These are phyloP conservation scores for Cheilinus undulatus DNA, from an alignment of 2,113 vertebrate genomes.

Conservation along the genomic window DNA sequence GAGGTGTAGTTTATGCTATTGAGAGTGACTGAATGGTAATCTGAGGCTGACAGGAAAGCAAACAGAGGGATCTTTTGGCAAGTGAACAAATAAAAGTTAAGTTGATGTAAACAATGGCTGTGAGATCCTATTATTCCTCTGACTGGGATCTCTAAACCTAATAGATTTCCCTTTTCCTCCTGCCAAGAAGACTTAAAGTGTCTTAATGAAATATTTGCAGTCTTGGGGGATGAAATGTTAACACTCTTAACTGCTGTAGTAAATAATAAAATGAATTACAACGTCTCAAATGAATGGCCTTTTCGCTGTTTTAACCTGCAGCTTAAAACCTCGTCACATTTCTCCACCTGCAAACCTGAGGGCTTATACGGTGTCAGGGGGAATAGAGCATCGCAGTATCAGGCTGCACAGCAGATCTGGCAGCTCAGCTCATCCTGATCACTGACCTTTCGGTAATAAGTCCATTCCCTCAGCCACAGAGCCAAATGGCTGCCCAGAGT, in stretches of 20 bases:
- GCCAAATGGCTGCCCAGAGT: slow-evolving; percentile 57
- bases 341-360: slow-evolving; percentile 36
- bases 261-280: slow-evolving; percentile 31
- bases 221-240: slow-evolving; percentile 32
- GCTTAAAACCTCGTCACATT: slow-evolving; percentile 6
- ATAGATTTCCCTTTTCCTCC: slow-evolving; percentile 44
- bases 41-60: slow-evolving; percentile 48
- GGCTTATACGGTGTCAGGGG: slow-evolving; percentile 24
- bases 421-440: slow-evolving; percentile 44
- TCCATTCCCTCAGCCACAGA: slow-evolving; percentile 31
- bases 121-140: slow-evolving; percentile 52
- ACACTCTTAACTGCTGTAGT: slow-evolving; percentile 29
- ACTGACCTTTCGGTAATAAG: slow-evolving; percentile 67
- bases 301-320: slow-evolving; percentile 17
- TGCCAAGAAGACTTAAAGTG: slow-evolving; percentile 42
- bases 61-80: slow-evolving; percentile 64
- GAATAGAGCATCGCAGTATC: slow-evolving; percentile 11
- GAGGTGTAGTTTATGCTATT: slow-evolving; percentile 30
- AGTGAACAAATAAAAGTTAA: slow-evolving; percentile 58
- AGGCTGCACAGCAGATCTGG: slow-evolving; percentile 19
- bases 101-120: slow-evolving; percentile 62
- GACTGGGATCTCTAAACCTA: slow-evolving; percentile 48
- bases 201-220: slow-evolving; percentile 48
- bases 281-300: slow-evolving; percentile 14
- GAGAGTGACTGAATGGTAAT: slow-evolving; percentile 55